Conservation (phyloP, 2,113 vertebrate genomes). For the Fregetta grallaria region DNA sequence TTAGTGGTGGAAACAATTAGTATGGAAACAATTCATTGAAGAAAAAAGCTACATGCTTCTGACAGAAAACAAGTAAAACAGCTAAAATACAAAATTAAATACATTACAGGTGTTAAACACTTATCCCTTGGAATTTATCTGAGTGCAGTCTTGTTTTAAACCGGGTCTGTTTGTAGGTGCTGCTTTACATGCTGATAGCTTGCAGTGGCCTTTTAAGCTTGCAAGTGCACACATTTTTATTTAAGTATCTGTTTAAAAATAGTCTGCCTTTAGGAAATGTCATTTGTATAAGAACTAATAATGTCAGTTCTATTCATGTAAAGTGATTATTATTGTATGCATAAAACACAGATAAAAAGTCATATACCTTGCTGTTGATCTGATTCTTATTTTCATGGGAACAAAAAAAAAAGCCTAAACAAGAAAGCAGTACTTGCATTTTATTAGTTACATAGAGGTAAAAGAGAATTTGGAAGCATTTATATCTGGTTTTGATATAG, state of each 20-base stretch:
- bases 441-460: neutral
- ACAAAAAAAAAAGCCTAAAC: neutral
- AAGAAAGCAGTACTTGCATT: neutral
- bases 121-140: neutral
- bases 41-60: neutral
- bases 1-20: too few relatives aligned
- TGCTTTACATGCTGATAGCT: neutral
- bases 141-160: neutral
- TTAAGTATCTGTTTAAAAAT: neutral
- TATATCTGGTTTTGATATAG: neutral
- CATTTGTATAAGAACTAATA: neutral
- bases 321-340: neutral
- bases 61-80: neutral
- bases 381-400: too few relatives aligned
- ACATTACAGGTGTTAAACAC: neutral
- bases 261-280: conserved; percentile 9
- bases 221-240: neutral
- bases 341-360: neutral
- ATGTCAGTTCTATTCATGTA: neutral
- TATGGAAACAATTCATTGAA: neutral
- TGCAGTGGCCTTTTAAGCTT: neutral
- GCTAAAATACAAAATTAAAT: neutral
- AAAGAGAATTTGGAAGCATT: neutral
- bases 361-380: neutral
- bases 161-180: neutral